Percentiles rank a stretch among this genome's conserved stretches.
These are phyloP conservation scores for Xiphias gladius DNA, from an alignment of 2,113 vertebrate genomes.

Conservation along the genomic window DNA sequence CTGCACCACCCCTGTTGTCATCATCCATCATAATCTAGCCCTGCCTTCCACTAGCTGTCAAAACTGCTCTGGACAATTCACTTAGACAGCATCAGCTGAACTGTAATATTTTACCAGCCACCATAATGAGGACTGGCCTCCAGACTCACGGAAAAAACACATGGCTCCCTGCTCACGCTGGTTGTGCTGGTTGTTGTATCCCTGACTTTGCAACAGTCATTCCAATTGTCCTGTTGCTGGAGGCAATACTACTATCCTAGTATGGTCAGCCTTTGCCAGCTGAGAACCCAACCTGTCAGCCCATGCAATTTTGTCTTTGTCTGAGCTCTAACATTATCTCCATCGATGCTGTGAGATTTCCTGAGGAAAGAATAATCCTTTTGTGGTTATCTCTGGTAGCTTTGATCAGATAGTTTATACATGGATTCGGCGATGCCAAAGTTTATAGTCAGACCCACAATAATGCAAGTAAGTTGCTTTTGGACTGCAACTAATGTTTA, in stretches of 20 bases:
- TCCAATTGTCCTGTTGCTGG: conserved; percentile 72
- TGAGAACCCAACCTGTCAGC: conserved; percentile 71
- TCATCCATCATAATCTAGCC: conserved; percentile 81
- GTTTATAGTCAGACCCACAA: not conserved
- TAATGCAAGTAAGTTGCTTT: not conserved
- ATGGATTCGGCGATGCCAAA: not conserved
- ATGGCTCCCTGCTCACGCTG: conserved; percentile 67
- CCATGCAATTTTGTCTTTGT: conserved; percentile 65
- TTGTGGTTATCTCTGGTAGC: conserved; percentile 26
- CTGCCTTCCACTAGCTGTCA: conserved; percentile 80
- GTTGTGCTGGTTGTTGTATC: conserved; percentile 67
- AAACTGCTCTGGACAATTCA: conserved; percentile 81
- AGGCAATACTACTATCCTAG: conserved; percentile 65
- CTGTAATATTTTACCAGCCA: conserved; percentile 79
- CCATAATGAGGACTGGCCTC: conserved; percentile 79
- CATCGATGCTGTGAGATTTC: conserved; percentile 37
- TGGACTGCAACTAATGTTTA: not conserved
- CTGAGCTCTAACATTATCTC: conserved; percentile 64
- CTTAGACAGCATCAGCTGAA: conserved; percentile 80
- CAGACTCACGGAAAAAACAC: conserved; percentile 75
- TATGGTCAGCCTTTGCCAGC: conserved; percentile 71
- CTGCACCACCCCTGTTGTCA: conserved; percentile 75
- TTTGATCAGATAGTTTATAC: conserved; percentile 23
- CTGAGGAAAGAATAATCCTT: conserved; percentile 48
- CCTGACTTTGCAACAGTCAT: conserved; percentile 77